A percentile compares a stretch with the other conserved stretches of the same genome.
Evolutionary conservation across 2,888 invertebrate species (phyloP).

Genomic region (Escarpia spicata): DNA sequence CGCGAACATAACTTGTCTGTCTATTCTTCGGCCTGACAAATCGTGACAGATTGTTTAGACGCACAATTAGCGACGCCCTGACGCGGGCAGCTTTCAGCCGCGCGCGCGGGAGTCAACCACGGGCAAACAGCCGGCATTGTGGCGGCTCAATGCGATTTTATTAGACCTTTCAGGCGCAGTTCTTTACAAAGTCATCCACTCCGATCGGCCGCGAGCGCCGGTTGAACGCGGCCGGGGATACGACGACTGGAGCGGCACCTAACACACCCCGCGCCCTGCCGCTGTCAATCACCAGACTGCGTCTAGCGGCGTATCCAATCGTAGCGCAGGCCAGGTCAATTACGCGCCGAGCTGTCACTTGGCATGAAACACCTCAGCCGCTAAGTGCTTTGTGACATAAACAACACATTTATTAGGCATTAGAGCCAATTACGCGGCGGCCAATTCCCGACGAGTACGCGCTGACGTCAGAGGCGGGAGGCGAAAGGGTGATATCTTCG

Average conservation of each 20-base stretch:
- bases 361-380: constrained; percentile 6
- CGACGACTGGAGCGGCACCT: not conserved
- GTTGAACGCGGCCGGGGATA: not conserved
- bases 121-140: constrained; percentile 17
- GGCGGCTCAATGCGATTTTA: constrained; percentile 20
- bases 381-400: constrained; percentile 16
- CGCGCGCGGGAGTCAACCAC: not conserved
- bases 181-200: constrained; percentile 14
- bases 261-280: not conserved
- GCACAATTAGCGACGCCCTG: constrained; percentile 14
- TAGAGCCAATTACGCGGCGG: not conserved
- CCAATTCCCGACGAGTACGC: not conserved
- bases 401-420: constrained; percentile 16
- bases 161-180: constrained; percentile 19
- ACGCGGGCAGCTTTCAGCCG: not conserved
- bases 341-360: not conserved
- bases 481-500: not conserved
- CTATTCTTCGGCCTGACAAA: constrained; percentile 23
- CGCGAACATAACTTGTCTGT: constrained; percentile 23
- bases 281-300: not conserved
- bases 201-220: not conserved
- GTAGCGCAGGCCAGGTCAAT: not conserved
- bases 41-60: constrained; percentile 21
- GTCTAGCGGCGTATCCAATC: not conserved
- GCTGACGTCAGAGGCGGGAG: not conserved